Base-by-base conservation (phyloP, 2,888 invertebrate genomes). In the Gibbula magus region DNA sequence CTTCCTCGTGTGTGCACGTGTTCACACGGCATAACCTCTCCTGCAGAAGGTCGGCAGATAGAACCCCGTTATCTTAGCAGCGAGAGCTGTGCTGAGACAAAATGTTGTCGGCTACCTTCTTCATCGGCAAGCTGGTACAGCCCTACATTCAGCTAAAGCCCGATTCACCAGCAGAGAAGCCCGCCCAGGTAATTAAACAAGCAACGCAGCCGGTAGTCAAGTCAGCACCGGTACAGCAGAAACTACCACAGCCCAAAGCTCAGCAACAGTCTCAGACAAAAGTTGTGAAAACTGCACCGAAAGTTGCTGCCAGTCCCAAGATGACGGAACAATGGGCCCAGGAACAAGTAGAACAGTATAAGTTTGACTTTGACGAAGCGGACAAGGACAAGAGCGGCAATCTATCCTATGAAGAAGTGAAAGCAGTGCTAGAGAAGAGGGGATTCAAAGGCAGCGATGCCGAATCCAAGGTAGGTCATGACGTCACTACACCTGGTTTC, bases 361-460 rank as follows among this genome's bases (percentile, higher is more conserved):
- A 84, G 70, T 85, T 87, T 29, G 85, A 86, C 79, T 90, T 90
- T 77, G 85, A 85, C 13, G 85, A 85, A 18, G 88, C 89, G 0
- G 90, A 90, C 81, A 85, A 81, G 39, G 89, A 90, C 77, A 87
- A 87, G 67, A 89, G 85, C 74, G 90, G 90, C 32, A 83, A 81
- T 7, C 81, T 90, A 53, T 85, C 87, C 8, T 86, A 85, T 53
- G 67, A 78, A 7, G 89, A 89, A 81, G 86, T 90, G 16, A 74
- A 79, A n/a, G 77, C 84, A 8, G 85, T 89, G 20, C 79, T 90
- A 16, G 79, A 78, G n/a, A 83, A 83, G 3, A 78, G 86, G 0
- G 90, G 90, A 4, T 90, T 88, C 81, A 88, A 86, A 54, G 89
- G 90, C n/a, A 85, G 83, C 16, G 82, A 87, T 7, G 86, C 86